Evolutionary conservation across 2,113 vertebrate genomes (phyloP).

Genomic region (Cynopterus brachyotis): DNA sequence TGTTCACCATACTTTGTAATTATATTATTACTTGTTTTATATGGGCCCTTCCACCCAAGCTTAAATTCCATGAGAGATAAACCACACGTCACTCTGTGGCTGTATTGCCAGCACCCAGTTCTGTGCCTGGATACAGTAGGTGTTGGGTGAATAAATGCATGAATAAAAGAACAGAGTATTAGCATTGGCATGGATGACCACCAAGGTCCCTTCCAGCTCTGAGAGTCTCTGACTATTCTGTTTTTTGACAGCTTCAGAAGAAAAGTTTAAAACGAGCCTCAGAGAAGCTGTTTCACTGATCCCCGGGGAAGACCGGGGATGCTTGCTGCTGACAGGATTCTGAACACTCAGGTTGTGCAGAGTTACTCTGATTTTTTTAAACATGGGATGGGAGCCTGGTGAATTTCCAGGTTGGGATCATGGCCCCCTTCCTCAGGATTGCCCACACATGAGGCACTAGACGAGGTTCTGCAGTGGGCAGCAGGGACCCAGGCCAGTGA

Average conservation of each 20-base stretch:
- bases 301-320: background rate
- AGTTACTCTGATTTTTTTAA: slow-evolving; percentile 32
- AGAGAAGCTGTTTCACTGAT: slow-evolving; percentile 31
- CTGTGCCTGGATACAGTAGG: slow-evolving; percentile 40
- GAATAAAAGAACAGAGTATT: slow-evolving; percentile 13
- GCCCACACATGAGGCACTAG: background rate
- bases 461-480: background rate
- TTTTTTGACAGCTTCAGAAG: slow-evolving; percentile 61
- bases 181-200: background rate
- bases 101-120: slow-evolving; percentile 26
- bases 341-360: slow-evolving; percentile 54
- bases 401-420: background rate
- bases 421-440: background rate
- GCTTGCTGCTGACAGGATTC: slow-evolving; percentile 58
- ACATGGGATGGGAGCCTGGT: background rate
- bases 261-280: slow-evolving; percentile 64
- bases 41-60: background rate
- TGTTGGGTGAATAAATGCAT: slow-evolving; percentile 46
- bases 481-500: background rate
- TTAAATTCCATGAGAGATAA: slow-evolving; percentile 13
- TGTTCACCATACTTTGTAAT: background rate
- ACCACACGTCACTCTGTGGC: slow-evolving; percentile 43
- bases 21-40: background rate
- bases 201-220: slow-evolving; percentile 55
- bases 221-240: slow-evolving; percentile 35